Evolutionary conservation across 1,140 invertebrate species (phyloP).

Genomic region (Drusus annulatus): DNA sequence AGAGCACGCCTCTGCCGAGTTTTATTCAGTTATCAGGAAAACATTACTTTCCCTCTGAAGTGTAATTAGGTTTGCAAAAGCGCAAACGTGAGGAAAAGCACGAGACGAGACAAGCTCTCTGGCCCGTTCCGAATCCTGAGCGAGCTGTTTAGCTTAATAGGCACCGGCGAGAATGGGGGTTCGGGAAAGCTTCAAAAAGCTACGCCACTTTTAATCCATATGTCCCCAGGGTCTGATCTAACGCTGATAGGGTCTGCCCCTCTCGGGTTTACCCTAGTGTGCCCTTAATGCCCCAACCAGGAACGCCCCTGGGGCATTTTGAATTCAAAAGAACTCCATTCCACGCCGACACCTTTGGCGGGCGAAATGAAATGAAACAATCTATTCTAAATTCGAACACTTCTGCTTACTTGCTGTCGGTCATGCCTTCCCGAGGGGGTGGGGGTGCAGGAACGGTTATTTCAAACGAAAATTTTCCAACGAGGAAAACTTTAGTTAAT

Average conservation of each 20-base stretch:
- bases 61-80: not conserved
- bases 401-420: conserved; percentile 51
- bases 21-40: not conserved
- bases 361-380: conserved; percentile 60
- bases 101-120: not conserved
- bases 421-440: conserved; percentile 30
- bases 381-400: conserved; percentile 58
- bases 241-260: conserved; percentile 57
- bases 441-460: not conserved
- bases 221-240: conserved; percentile 60
- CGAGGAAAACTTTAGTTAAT: too few species aligned
- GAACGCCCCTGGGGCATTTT: conserved; percentile 54
- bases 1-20: too few species aligned
- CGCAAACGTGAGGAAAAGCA: conserved; percentile 15
- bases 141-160: conserved; percentile 58
- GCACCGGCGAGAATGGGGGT: conserved; percentile 45
- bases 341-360: conserved; percentile 59
- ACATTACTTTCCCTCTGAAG: too few species aligned
- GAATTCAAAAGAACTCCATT: conserved; percentile 60
- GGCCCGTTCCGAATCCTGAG: not conserved
- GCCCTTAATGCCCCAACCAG: conserved; percentile 45
- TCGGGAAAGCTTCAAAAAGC: conserved; percentile 55
- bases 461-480: too few species aligned
- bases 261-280: conserved; percentile 47
- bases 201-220: conserved; percentile 60